Evolutionary conservation across 2,797 vertebrate species (phyloP).

Genomic region (Luscinia luscinia): DNA sequence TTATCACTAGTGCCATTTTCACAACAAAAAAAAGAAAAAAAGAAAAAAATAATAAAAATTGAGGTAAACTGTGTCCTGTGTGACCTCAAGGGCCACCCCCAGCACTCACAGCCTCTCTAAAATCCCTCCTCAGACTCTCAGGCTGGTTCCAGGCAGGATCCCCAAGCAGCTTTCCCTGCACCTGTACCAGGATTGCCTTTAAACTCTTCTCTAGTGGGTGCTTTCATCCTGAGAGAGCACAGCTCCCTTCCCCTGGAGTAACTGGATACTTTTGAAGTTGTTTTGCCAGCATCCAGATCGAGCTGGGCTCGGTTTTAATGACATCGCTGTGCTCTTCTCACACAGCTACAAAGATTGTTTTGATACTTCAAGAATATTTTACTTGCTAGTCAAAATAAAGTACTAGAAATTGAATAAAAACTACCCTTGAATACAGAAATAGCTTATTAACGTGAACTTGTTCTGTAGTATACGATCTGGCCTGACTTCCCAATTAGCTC

Average conservation of each 20-base stretch:
- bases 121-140: background rate
- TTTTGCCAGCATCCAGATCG: conserved; percentile 33
- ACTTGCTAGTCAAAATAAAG: conserved; percentile 14
- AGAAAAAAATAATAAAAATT: background rate
- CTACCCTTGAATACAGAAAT: conserved; percentile 14
- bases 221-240: background rate
- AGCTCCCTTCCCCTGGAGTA: background rate
- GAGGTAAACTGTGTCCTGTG: background rate
- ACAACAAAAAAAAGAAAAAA: background rate
- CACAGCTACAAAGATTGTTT: conserved; percentile 50
- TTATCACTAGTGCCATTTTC: background rate
- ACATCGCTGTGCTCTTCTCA: background rate
- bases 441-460: background rate
- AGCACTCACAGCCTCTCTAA: background rate
- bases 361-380: conserved; percentile 43
- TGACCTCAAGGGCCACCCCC: background rate
- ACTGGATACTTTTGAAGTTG: conserved; percentile 39
- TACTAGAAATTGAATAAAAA: conserved; percentile 7
- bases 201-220: background rate
- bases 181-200: background rate
- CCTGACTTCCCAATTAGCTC: conserved; percentile 50
- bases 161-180: background rate
- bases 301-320: conserved; percentile 26
- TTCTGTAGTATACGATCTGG: background rate
- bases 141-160: background rate